These are phyloP conservation scores for Capromys pilorides DNA, from an alignment of 2,797 vertebrate species.

Conservation along the genomic window DNA sequence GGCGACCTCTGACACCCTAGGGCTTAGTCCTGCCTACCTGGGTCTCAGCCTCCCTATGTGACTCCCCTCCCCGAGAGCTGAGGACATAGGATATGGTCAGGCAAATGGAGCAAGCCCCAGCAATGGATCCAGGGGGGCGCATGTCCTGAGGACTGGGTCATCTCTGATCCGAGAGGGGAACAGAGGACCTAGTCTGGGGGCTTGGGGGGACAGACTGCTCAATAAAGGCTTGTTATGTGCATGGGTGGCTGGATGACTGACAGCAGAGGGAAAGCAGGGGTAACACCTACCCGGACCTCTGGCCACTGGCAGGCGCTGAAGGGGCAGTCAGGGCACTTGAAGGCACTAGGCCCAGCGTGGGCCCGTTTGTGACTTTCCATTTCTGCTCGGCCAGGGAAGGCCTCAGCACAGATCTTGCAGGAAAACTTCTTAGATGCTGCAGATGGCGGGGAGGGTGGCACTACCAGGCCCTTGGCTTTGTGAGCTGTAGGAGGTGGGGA, in stretches of 20 bases:
- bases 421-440: conserved; percentile 93
- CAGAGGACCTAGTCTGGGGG: background rate
- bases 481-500: conserved; percentile 64
- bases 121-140: background rate
- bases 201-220: too few relatives aligned
- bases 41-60: background rate
- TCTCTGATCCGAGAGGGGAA: background rate
- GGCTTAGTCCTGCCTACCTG: background rate
- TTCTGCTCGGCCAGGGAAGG: conserved; percentile 95
- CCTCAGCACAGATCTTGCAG: conserved; percentile 96
- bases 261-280: background rate
- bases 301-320: conserved; percentile 94
- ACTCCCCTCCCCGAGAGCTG: background rate
- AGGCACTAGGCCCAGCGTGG: conserved; percentile 93
- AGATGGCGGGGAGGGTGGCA: conserved; percentile 60
- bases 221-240: background rate
- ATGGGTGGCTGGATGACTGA: background rate
- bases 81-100: background rate
- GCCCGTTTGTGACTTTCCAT: conserved; percentile 99
- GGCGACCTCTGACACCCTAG: background rate
- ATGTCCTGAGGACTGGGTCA: background rate
- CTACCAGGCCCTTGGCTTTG: conserved; percentile 68
- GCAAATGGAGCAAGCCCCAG: background rate
- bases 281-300: conserved; percentile 91
- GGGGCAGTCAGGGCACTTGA: conserved; percentile 96